These are phyloP conservation scores for Gastrophryne carolinensis DNA, from an alignment of 2,797 vertebrate species.

Conservation along the genomic window DNA sequence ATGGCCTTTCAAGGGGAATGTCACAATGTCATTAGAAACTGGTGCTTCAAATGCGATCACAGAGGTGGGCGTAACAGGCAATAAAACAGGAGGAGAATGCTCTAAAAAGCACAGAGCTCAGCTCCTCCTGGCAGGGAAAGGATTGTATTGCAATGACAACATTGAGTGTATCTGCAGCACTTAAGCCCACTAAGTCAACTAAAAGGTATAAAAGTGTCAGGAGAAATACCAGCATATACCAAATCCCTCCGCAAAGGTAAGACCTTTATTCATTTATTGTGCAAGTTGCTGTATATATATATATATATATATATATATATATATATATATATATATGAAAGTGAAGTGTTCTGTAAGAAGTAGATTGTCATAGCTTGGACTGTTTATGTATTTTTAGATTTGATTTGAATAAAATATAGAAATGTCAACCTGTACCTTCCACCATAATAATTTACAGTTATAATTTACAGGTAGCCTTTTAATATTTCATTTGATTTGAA, in stretches of 20 bases:
- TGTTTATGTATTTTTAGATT: no score
- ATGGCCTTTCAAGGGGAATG: background rate
- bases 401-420: no score
- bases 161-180: conserved; percentile 60
- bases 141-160: conserved; percentile 67
- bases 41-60: background rate
- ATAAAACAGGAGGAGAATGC: conserved; percentile 40
- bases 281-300: no score
- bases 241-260: conserved; percentile 79
- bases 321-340: no score
- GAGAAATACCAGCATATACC: conserved; percentile 74
- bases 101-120: conserved; percentile 27
- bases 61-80: conserved; percentile 20
- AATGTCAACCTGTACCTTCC: no score
- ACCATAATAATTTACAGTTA: no score
- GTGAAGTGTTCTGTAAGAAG: no score
- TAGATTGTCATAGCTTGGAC: no score
- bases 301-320: no score
- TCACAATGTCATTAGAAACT: conserved; percentile 16
- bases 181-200: conserved; percentile 65
- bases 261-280: conserved; percentile 37
- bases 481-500: no score
- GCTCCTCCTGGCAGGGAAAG: conserved; percentile 13
- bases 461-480: no score
- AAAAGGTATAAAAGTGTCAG: conserved; percentile 77